Evolutionary conservation across 1,140 invertebrate genomes (phyloP).

Genomic region (Ditylenchus dipsaci): DNA sequence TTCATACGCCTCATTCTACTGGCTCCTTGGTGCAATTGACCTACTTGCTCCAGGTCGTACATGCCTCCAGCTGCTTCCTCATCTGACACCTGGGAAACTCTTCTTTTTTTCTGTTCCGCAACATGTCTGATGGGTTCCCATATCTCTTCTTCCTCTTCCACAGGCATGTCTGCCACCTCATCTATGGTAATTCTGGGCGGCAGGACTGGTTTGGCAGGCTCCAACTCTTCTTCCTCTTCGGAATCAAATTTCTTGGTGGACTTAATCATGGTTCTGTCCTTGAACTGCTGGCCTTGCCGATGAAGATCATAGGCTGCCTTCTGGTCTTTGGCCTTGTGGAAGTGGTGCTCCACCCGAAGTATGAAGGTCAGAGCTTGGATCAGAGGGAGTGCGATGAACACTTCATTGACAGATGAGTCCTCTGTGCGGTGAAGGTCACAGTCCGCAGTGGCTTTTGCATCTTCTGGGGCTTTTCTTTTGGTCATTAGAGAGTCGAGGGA

Average conservation of each 20-base stretch:
- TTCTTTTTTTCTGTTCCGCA: not conserved
- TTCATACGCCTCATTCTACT: constrained; percentile 19
- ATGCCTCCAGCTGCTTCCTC: constrained; percentile 3
- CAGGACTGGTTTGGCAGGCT: constrained; percentile 2
- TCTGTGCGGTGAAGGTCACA: constrained; percentile 29
- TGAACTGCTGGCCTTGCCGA: constrained; percentile 28
- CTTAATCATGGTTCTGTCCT: constrained; percentile 18
- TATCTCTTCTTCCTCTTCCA: not conserved
- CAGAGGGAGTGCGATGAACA: constrained; percentile 21
- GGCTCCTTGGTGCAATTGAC: constrained; percentile 27
- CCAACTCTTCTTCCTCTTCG: not conserved
- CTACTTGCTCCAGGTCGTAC: constrained; percentile 22
- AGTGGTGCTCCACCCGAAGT: constrained; percentile 16
- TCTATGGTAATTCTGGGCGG: constrained; percentile 13
- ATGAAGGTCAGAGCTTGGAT: constrained; percentile 24
- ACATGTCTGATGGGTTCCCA: not conserved
- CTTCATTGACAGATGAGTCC: constrained; percentile 28
- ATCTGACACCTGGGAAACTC: constrained; percentile 6
- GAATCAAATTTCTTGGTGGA: constrained; percentile 6
- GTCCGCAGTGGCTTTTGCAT: constrained; percentile 10
- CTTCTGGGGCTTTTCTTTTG: not conserved
- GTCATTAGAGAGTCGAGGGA: constrained; percentile 31
- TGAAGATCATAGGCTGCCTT: constrained; percentile 43
- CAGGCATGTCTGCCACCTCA: constrained; percentile 5
- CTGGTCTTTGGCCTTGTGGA: constrained; percentile 17